Evolutionary conservation across 2,113 vertebrate species (phyloP).

Genomic region (Vombatus ursinus): DNA sequence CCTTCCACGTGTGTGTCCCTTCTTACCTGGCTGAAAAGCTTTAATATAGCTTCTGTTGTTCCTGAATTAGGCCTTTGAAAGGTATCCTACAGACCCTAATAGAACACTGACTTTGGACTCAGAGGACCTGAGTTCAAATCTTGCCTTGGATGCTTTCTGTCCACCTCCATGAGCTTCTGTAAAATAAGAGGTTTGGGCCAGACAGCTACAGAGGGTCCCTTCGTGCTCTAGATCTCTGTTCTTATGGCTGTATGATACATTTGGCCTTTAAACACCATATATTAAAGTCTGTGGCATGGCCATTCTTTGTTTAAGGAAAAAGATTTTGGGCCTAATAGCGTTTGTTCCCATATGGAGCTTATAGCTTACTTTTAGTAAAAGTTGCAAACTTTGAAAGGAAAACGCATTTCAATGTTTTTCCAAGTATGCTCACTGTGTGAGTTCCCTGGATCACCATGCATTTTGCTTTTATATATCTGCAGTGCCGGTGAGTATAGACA

Average conservation of each 20-base stretch:
- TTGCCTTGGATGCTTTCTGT: not conserved
- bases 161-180: not conserved
- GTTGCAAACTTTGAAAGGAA: not conserved
- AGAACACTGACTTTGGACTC: not conserved
- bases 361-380: not conserved
- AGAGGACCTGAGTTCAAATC: not conserved
- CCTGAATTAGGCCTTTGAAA: not conserved
- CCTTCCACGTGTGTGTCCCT: not conserved
- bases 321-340: not conserved
- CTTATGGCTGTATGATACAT: not conserved
- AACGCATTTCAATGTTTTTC: not conserved
- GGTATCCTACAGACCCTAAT: not conserved
- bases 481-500: not conserved
- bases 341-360: not conserved
- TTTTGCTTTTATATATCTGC: not conserved
- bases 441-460: not conserved
- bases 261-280: not conserved
- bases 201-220: not conserved
- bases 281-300: not conserved
- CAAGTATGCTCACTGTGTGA: not conserved
- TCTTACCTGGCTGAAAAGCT: not conserved
- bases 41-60: not conserved
- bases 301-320: not conserved
- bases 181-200: not conserved
- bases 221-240: not conserved